Conservation (phyloP, 2,113 vertebrate species). For the Sus scrofa region DNA sequence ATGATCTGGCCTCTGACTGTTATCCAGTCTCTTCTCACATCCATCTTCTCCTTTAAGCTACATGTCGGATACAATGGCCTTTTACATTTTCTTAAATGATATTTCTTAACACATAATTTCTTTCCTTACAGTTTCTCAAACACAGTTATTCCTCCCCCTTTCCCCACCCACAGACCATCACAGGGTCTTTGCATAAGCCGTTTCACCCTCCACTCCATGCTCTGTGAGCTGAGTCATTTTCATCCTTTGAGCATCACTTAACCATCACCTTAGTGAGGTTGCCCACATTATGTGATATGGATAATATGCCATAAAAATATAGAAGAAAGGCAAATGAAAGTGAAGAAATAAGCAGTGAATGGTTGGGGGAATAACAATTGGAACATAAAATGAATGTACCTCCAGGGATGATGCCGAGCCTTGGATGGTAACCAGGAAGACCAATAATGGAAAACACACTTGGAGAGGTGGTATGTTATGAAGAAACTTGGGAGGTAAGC, state of each 20-base stretch:
- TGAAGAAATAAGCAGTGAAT: not conserved
- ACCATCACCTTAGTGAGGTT: not conserved
- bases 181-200: not conserved
- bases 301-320: not conserved
- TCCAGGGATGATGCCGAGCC: not conserved
- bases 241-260: not conserved
- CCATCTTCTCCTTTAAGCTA: not conserved
- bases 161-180: fast-evolving
- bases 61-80: not conserved
- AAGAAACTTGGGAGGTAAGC: not conserved
- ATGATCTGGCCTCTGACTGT: not conserved
- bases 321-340: slow-evolving; percentile 10
- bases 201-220: not conserved
- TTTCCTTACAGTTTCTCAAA: slow-evolving; percentile 9
- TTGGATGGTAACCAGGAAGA: not conserved
- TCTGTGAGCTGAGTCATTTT: not conserved
- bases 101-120: not conserved
- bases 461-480: not conserved
- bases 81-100: slow-evolving; percentile 4
- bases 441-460: not conserved
- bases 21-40: not conserved
- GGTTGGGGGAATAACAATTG: not conserved
- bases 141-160: not conserved
- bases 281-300: not conserved
- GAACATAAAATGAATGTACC: not conserved